These are phyloP conservation scores for Achatina immaculata DNA, from an alignment of 1,140 invertebrate genomes.

Conservation along the genomic window DNA sequence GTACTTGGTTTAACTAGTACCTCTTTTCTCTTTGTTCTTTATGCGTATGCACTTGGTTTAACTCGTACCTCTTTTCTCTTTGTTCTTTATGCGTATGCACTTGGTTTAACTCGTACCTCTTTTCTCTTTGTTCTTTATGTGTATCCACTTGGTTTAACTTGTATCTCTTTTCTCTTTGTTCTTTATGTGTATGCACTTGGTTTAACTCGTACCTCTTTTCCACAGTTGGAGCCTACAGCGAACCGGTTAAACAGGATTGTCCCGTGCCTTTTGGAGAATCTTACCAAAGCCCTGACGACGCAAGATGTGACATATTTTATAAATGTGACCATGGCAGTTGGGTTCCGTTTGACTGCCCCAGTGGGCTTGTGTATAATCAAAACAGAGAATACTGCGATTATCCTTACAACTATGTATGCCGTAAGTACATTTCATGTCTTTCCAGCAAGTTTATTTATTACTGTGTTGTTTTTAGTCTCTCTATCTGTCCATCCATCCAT, in stretches of 20 bases:
- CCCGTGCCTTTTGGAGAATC: not conserved
- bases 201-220: too few relatives aligned
- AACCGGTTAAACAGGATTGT: not conserved
- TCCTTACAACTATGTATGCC: not conserved
- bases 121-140: not conserved
- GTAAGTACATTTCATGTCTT: not conserved
- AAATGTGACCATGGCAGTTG: constrained; percentile 4
- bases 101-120: not conserved
- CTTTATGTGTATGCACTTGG: too few relatives aligned
- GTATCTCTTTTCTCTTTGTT: not conserved
- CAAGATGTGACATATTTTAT: not conserved
- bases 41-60: too few relatives aligned
- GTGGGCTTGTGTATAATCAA: not conserved
- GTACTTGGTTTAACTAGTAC: too few relatives aligned
- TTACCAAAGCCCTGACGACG: not conserved
- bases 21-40: too few relatives aligned
- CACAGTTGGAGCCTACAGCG: not conserved
- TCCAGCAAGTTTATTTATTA: not conserved
- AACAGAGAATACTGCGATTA: not conserved
- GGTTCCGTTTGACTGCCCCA: not conserved
- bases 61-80: too few relatives aligned
- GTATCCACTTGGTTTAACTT: not conserved
- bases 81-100: too few relatives aligned
- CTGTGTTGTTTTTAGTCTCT: not conserved
- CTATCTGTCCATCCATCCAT: too few relatives aligned